Conservation (phyloP, 1,140 invertebrate species). For the Monomorium pharaonis region DNA sequence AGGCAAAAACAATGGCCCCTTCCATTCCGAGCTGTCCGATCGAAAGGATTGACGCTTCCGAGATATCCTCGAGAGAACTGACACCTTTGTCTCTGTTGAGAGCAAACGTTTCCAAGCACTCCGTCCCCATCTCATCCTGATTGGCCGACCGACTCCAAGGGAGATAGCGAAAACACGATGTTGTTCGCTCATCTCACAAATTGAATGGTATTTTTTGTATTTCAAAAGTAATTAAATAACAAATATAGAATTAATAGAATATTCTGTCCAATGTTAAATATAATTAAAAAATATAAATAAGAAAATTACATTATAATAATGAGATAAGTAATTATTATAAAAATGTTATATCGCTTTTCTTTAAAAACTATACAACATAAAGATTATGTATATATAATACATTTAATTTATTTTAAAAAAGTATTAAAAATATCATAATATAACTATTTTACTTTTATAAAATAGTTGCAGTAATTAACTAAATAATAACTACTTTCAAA, state of each 20-base stretch:
- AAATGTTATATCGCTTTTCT: neutral
- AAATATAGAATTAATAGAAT: neutral
- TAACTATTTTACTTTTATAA: neutral
- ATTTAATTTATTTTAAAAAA: neutral
- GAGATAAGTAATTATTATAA: neutral
- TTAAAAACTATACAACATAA: neutral
- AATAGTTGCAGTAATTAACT: neutral
- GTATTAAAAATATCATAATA: neutral
- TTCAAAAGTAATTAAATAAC: neutral
- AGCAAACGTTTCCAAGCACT: conserved; percentile 67
- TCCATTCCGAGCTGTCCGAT: conserved; percentile 76
- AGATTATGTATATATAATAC: neutral
- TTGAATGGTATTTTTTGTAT: conserved; percentile 10
- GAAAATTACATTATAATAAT: neutral
- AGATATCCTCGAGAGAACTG: conserved; percentile 79
- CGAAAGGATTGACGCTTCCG: conserved; percentile 82
- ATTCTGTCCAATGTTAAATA: neutral
- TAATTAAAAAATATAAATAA: neutral
- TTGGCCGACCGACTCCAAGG: conserved; percentile 9
- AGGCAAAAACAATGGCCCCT: conserved; percentile 79
- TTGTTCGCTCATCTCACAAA: conserved; percentile 27
- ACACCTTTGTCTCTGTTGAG: conserved; percentile 79
- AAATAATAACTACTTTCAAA: neutral
- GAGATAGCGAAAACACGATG: conserved; percentile 39
- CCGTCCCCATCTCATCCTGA: conserved; percentile 32